Base-by-base conservation (phyloP, 2,888 invertebrate genomes). In the Agrochola lychnidis region DNA sequence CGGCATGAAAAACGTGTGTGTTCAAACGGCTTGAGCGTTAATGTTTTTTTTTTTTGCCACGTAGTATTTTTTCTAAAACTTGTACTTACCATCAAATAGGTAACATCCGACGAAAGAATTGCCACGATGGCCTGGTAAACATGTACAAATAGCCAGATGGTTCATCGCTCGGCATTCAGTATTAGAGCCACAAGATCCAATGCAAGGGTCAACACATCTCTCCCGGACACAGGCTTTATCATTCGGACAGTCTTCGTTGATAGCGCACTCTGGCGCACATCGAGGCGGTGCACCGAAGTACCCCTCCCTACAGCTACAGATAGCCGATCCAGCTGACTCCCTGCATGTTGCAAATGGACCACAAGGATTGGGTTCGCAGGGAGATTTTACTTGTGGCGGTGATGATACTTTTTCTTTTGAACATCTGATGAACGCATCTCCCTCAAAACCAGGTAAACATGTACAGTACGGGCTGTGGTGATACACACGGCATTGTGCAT, bases 121-220 rank as follows among this genome's bases (percentile, higher is more conserved):
- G 70, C 98, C 98, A 64, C 97, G 97, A 89, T 97, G 98, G 19
- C 97, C 97, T 64, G 90, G 91, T 61, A 96, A 94, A 91, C 98
- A 98, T 82, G 97, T 97, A 90, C 98, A 98, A 87, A 98, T 97
- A 36, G 98, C 98, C 71, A 98, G 97, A 91, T 98, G 98, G 90
- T 98, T 98, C 90, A 97, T 96, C 3, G 98, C 98, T 83, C 97
- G 97, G 88, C 98, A 98, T 57, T 97, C 96, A 1, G 98, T 97
- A 89, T 98, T 97, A 30, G 97, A 92, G n/a, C 98, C 98, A 90
- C 98, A 98, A 25, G 97, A 97, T 83, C 98, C 98, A 45, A 97
- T 97, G 91, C 98, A 98, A 63, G 98, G 98, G 92, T 98, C 97
- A 40, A 96, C 95, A 92, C 98, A 98, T 94, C 98, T 98, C 87